phyloP scores from a whole-genome alignment of 2,113 vertebrate species.

The Hystrix brachyura region DNA sequence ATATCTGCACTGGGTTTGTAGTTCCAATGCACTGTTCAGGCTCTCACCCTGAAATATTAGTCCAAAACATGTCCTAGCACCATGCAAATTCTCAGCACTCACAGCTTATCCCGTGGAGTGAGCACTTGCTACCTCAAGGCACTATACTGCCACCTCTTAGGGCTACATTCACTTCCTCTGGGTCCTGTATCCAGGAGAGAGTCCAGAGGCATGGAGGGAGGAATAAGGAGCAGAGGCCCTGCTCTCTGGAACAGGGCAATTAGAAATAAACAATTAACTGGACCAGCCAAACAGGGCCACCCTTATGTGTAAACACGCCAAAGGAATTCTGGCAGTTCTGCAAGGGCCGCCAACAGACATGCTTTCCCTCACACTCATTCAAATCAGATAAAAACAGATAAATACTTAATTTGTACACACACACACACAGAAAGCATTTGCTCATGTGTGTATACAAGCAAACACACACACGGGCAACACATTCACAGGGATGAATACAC shows the following conservation, averaged over 20 bases:
- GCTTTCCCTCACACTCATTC: constrained; percentile 46
- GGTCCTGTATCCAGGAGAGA: not conserved
- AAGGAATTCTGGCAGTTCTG: constrained; percentile 11
- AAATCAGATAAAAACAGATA: constrained; percentile 15
- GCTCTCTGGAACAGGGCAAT: constrained; percentile 26
- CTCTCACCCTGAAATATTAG: not conserved
- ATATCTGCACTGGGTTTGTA: constrained; percentile 4
- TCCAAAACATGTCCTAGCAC: not conserved
- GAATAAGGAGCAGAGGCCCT: not conserved
- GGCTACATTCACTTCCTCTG: constrained; percentile 20
- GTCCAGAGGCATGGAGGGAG: not conserved
- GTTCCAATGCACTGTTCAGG: constrained; percentile 65
- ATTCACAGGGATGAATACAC: not conserved
- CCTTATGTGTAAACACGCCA: not conserved
- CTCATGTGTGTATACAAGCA: not conserved
- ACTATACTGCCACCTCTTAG: constrained; percentile 32
- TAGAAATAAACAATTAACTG: constrained; percentile 52
- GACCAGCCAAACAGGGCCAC: not conserved
- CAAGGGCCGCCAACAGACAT: not conserved
- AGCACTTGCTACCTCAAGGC: constrained; percentile 47
- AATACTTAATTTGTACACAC: not conserved
- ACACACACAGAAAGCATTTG: not conserved
- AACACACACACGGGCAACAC: not conserved
- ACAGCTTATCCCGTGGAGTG: not conserved
- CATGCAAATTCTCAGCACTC: not conserved